Percentiles rank a stretch among this genome's conserved stretches.
Conservation (phyloP, 2,113 vertebrate species). For the Phrynosoma blainvillii region DNA sequence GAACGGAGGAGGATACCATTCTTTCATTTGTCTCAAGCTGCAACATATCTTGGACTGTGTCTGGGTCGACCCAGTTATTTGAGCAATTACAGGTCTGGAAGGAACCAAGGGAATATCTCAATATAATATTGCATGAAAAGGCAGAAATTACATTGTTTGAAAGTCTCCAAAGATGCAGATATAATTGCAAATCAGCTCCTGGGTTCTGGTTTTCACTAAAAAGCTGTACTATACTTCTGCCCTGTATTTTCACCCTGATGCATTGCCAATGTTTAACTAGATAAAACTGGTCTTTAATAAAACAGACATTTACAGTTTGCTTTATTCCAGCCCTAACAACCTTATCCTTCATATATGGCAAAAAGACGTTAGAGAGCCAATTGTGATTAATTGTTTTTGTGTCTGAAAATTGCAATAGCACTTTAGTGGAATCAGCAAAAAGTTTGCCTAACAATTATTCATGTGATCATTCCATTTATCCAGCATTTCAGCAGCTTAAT, state of each 20-base stretch:
- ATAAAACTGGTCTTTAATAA: conserved; percentile 17
- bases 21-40: too few relatives aligned
- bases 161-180: neutral
- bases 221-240: neutral
- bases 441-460: conserved; percentile 71
- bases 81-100: neutral
- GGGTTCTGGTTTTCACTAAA: neutral
- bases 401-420: conserved; percentile 63
- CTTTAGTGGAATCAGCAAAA: conserved; percentile 65
- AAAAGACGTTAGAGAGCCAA: conserved; percentile 52
- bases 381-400: conserved; percentile 69
- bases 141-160: fast-evolving
- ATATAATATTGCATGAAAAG: neutral
- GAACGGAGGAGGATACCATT: too few relatives aligned
- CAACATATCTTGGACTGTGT: too few relatives aligned
- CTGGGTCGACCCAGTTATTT: neutral
- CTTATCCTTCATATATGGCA: conserved; percentile 6
- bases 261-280: conserved; percentile 4
- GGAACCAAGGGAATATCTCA: neutral
- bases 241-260: neutral
- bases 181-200: conserved; percentile 36
- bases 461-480: conserved; percentile 73
- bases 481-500: conserved; percentile 64
- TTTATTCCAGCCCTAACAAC: conserved; percentile 11
- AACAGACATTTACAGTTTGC: neutral